A percentile compares a stretch with the other conserved stretches of the same genome.
Conservation (phyloP, 2,888 invertebrate genomes). For the Altica lythri region DNA sequence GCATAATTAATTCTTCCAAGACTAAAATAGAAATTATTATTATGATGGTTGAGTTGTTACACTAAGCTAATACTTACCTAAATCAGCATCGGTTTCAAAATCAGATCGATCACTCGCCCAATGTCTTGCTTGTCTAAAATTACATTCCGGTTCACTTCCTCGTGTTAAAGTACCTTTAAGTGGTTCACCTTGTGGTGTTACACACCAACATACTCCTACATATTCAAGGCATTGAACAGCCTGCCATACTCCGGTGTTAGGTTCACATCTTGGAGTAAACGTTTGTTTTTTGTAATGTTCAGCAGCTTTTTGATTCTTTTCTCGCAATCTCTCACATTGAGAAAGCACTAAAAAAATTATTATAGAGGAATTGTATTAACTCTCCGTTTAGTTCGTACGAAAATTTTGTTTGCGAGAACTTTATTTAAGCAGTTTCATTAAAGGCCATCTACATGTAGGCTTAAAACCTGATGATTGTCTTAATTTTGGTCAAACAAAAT, state of each 20-base stretch:
- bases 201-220: slow-evolving; percentile 86
- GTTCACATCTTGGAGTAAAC: slow-evolving; percentile 78
- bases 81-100: slow-evolving; percentile 58
- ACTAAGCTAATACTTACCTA: slow-evolving; percentile 54
- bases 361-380: no score
- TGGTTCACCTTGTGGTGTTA: slow-evolving; percentile 79
- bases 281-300: slow-evolving; percentile 74
- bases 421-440: no score
- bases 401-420: no score
- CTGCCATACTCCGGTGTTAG: slow-evolving; percentile 76
- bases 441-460: no score
- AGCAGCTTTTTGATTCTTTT: slow-evolving; percentile 76
- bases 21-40: slow-evolving; percentile 57
- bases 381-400: no score
- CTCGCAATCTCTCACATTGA: slow-evolving; percentile 78
- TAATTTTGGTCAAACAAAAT: no score
- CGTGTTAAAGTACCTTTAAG: slow-evolving; percentile 81
- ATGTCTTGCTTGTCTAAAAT: slow-evolving; percentile 77
- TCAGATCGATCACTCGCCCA: slow-evolving; percentile 54
- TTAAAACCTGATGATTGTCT: no score
- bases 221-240: slow-evolving; percentile 79
- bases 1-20: slow-evolving; percentile 72
- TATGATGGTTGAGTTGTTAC: no score
- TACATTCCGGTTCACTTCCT: slow-evolving; percentile 76
- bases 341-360: slow-evolving; percentile 72